phyloP scores from a whole-genome alignment of 92 coral and sea anemone species.

The Porites evermanni region DNA sequence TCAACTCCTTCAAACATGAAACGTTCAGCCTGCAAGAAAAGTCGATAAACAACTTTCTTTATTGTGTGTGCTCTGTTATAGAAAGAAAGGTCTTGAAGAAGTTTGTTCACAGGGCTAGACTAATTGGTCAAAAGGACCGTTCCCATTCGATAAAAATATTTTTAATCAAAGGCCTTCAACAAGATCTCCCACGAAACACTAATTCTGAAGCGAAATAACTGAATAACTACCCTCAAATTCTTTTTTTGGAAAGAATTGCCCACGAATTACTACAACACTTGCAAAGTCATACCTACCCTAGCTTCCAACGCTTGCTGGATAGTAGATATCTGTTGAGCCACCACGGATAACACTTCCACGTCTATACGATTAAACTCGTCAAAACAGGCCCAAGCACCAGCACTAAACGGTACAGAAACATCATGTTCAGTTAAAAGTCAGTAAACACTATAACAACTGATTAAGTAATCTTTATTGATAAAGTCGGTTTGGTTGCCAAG shows the following conservation, averaged over 20 bases:
- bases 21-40: constrained; percentile 77
- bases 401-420: constrained; percentile 50
- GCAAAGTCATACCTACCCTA: constrained; percentile 50
- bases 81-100: too few species aligned
- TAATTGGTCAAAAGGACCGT: too few species aligned
- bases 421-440: neutral
- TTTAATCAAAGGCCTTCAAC: too few species aligned
- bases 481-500: too few species aligned
- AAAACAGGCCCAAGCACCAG: constrained; percentile 99
- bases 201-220: too few species aligned
- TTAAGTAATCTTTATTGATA: too few species aligned
- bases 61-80: too few species aligned
- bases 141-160: too few species aligned
- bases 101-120: too few species aligned
- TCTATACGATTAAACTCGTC: constrained; percentile 99
- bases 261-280: neutral
- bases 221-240: too few species aligned
- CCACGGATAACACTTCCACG: constrained; percentile 98
- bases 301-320: constrained; percentile 98
- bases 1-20: constrained; percentile 99
- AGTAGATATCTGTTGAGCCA: constrained; percentile 98
- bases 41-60: too few species aligned
- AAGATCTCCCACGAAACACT: too few species aligned
- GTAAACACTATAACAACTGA: neutral
- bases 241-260: neutral